A percentile compares a stretch with the other conserved stretches of the same genome.
These are phyloP conservation scores for Peromyscus maniculatus DNA, from an alignment of 2,113 vertebrate species.

Conservation along the genomic window DNA sequence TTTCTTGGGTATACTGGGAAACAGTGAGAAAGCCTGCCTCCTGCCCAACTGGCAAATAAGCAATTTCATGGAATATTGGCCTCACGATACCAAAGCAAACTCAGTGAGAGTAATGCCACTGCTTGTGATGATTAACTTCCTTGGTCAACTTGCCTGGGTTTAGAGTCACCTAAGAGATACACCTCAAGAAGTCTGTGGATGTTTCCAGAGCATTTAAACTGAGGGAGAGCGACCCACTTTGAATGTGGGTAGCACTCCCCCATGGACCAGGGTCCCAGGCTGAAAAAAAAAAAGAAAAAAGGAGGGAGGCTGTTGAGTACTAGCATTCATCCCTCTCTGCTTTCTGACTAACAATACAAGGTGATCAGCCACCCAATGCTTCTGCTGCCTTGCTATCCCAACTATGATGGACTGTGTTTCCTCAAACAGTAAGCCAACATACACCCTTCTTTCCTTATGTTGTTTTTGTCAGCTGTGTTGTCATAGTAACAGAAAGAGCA, in stretches of 20 bases:
- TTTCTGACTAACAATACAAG: neutral
- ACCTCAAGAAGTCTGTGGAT: neutral
- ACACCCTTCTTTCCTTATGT: neutral
- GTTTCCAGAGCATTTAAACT: no score
- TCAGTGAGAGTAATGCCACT: neutral
- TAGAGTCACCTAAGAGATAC: no score
- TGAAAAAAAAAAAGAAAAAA: neutral
- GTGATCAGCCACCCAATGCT: neutral
- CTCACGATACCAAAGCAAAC: neutral
- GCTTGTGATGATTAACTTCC: neutral
- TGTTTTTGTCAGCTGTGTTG: neutral
- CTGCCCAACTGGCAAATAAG: neutral
- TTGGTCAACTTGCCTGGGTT: neutral
- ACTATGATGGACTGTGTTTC: neutral
- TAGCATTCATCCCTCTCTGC: neutral
- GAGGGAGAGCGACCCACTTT: no score
- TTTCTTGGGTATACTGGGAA: neutral
- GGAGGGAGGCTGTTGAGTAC: neutral
- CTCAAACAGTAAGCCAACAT: neutral
- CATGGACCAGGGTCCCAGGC: rapidly evolving
- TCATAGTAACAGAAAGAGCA: neutral
- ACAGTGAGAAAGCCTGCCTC: neutral
- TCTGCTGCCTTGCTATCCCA: no score
- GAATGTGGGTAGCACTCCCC: neutral
- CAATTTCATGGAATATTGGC: neutral